Evolutionary conservation across 2,888 invertebrate species (phyloP), one percentile per base, ranked within the genome.

Genomic region (Spisula subtruncata): DNA sequence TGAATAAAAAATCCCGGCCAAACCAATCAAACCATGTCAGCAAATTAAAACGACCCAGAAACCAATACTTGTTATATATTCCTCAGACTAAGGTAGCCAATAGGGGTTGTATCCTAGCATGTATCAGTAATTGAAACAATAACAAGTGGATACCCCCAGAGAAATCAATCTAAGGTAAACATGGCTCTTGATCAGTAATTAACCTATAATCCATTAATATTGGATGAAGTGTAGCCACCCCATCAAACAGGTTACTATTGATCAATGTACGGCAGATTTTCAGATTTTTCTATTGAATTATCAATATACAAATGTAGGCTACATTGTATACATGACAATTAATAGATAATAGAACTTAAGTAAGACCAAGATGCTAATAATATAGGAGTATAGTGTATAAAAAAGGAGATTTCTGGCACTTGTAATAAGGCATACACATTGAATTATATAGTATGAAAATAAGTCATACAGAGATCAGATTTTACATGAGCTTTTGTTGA

Each of bases 141-240:
- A 35, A 25, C 35, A 18, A 75, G 2, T 32, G 20, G n/a, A 83
- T 56, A 79, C 91, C 89, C 41, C 91, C 4, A 46, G 91, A 91
- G 91, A 91, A 91, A 91, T 91, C 87, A 91, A 79, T 66, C n/a
- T 54, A 10, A 83, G 79, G 85, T 81, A 89, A 91, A 89, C 86
- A 86, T 60, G 29, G 83, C 85, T 80, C 82, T 71, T 80, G 75
- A 71, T 85, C 85, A 66, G 89, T 85, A 91, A 89, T 87, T 91
- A 91, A 85, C 90, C 56, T 83, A 56, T 86, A 71, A 35, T 86
- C 83, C 35, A 88, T 90, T 86, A 88, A 90, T 90, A 83, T 86
- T 90, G 86, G 83, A 90, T 85, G 85, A 60, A 41, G 29, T 29
- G 54, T 60, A 86, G 81, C 51, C n/a, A 54, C 80, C 87, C 85